Conservation (phyloP, 2,888 invertebrate species). For the Acutogordius australiensis region DNA sequence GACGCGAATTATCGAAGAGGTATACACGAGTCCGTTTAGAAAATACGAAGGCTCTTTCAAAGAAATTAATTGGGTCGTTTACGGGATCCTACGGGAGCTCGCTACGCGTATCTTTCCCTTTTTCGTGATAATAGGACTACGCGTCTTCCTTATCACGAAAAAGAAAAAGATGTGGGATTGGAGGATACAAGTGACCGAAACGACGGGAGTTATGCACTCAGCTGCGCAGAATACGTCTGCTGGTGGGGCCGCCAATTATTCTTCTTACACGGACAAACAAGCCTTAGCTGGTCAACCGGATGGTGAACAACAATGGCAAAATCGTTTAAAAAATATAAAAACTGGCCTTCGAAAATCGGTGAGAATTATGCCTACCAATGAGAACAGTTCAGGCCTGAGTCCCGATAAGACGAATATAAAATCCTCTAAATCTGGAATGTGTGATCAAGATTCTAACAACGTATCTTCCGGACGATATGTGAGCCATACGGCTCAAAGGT, state of each 20-base stretch:
- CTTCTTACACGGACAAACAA: neutral
- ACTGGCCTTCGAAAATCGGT: too few species aligned
- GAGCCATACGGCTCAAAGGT: too few species aligned
- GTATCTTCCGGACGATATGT: too few species aligned
- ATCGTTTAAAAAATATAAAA: too few species aligned
- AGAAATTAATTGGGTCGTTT: neutral
- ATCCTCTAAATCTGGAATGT: neutral
- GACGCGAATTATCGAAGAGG: too few species aligned
- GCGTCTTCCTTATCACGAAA: neutral
- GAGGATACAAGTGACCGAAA: neutral
- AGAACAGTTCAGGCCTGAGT: too few species aligned
- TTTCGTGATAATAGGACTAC: neutral
- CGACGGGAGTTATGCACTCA: neutral
- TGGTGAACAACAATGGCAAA: too few species aligned
- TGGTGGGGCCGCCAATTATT: neutral
- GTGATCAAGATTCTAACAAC: too few species aligned
- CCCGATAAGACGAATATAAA: neutral
- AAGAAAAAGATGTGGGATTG: neutral
- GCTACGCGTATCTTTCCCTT: neutral
- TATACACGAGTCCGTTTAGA: neutral
- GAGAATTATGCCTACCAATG: neutral
- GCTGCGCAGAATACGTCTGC: neutral
- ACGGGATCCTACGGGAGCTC: neutral
- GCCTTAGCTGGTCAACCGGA: neutral
- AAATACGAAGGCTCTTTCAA: neutral